Conservation (phyloP, 2,797 vertebrate species). For the Coregonus ussuriensis region DNA sequence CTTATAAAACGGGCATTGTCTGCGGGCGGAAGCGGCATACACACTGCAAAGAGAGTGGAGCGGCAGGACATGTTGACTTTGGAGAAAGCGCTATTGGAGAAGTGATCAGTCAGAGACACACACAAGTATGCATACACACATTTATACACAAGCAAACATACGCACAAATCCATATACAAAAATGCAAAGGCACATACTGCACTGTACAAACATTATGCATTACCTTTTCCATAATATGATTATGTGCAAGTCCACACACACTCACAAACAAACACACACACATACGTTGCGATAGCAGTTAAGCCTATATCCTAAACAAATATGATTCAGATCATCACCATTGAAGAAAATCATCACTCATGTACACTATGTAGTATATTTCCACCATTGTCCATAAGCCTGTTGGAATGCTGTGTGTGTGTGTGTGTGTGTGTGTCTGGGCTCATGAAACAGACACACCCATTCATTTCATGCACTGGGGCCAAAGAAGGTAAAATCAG, state of each 20-base stretch:
- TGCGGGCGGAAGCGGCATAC: slow-evolving; percentile 40
- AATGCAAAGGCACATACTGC: neutral
- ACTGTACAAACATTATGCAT: neutral
- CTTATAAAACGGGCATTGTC: slow-evolving; percentile 74
- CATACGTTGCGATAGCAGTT: neutral
- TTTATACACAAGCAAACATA: slow-evolving; percentile 7
- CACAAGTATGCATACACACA: slow-evolving; percentile 7
- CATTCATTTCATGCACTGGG: slow-evolving; percentile 13
- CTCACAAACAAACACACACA: neutral
- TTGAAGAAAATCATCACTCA: slow-evolving; percentile 42
- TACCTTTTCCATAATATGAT: slow-evolving; percentile 12
- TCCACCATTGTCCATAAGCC: neutral
- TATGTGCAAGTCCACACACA: slow-evolving; percentile 2
- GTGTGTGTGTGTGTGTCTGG: neutral
- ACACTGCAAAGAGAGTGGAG: slow-evolving; percentile 18
- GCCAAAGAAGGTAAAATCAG: slow-evolving; percentile 35
- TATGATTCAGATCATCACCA: slow-evolving; percentile 50
- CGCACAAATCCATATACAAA: neutral
- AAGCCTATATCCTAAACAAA: slow-evolving; percentile 41
- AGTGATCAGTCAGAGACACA: slow-evolving; percentile 60
- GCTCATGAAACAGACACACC: slow-evolving; percentile 29
- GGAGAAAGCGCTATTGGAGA: slow-evolving; percentile 58
- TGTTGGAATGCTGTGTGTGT: neutral
- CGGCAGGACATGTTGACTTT: slow-evolving; percentile 62
- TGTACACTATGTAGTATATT: slow-evolving; percentile 44